Evolutionary conservation across 37 sponge, comb jelly and placozoan genomes (phyloP).

Genomic region (Diacarnus erythraeanus): DNA sequence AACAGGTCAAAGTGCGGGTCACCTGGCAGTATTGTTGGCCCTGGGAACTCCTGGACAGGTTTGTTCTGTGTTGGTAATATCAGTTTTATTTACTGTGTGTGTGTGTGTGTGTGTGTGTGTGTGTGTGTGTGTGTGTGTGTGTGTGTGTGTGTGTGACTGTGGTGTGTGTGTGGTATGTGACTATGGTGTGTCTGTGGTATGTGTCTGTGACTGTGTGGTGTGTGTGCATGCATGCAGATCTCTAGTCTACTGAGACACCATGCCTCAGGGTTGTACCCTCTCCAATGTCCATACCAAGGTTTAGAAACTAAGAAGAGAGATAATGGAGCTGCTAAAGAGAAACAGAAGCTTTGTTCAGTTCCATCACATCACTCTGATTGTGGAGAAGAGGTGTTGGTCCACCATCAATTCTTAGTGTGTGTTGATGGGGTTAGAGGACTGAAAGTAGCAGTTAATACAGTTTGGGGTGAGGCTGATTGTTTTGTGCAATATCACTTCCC

Average conservation of each 20-base stretch:
- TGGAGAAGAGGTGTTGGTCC: not conserved
- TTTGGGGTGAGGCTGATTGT: constrained; percentile 93
- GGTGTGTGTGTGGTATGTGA: no score
- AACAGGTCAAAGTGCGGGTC: constrained; percentile 50
- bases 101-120: no score
- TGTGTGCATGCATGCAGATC: constrained; percentile 14
- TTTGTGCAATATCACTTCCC: constrained; percentile 89
- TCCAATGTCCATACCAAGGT: constrained; percentile 28
- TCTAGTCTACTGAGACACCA: constrained; percentile 42
- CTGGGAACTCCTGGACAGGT: constrained; percentile 73
- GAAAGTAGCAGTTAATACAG: constrained; percentile 25
- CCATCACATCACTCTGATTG: not conserved
- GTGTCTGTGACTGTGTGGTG: no score
- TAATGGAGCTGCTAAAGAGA: no score
- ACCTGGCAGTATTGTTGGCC: constrained; percentile 63
- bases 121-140: no score
- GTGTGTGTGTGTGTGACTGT: no score
- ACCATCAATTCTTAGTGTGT: constrained; percentile 53
- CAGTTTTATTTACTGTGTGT: no score
- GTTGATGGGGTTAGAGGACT: constrained; percentile 46
- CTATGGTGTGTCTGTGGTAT: not conserved
- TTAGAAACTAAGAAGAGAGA: not conserved
- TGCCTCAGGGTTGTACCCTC: constrained; percentile 44
- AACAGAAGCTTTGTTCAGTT: not conserved
- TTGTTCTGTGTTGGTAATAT: not conserved